Conservation (phyloP, 2,113 vertebrate genomes). For the Parotia lawesii region DNA sequence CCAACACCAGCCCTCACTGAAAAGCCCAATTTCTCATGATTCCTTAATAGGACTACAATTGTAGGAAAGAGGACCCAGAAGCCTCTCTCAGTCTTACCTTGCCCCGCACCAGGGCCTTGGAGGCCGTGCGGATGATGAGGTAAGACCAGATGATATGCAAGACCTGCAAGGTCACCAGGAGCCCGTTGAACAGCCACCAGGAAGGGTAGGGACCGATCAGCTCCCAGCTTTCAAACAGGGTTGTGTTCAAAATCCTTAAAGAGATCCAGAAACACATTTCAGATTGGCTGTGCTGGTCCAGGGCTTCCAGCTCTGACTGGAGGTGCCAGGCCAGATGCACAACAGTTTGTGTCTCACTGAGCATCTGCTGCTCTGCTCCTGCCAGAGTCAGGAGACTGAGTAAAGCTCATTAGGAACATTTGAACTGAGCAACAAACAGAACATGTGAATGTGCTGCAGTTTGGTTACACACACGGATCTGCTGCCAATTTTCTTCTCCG, state of each 20-base stretch:
- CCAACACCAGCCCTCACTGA: background rate
- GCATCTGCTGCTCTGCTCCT: conserved; percentile 33
- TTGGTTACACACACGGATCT: background rate
- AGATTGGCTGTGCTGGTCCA: background rate
- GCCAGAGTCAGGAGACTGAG: background rate
- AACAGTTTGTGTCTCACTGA: background rate
- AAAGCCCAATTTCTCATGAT: background rate
- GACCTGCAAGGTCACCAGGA: conserved; percentile 86
- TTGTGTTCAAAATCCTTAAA: conserved; percentile 90
- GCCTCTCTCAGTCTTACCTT: conserved; percentile 76
- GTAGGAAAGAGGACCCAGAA: background rate
- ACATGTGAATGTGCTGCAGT: background rate
- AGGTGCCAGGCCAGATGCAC: background rate
- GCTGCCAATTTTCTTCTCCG: conserved; percentile 18
- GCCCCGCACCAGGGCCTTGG: conserved; percentile 86
- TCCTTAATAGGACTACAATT: background rate
- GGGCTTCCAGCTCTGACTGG: background rate
- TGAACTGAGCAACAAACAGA: background rate
- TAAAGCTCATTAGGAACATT: background rate
- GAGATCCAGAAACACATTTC: conserved; percentile 1
- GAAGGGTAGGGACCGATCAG: conserved; percentile 90
- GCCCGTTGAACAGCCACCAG: conserved; percentile 93
- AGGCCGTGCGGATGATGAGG: conserved; percentile 88
- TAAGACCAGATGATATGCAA: conserved; percentile 94
- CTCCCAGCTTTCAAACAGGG: conserved; percentile 94